A percentile compares a stretch with the other conserved stretches of the same genome.
These are phyloP conservation scores for Eidolon helvum DNA, from an alignment of 2,113 vertebrate species.

Conservation along the genomic window DNA sequence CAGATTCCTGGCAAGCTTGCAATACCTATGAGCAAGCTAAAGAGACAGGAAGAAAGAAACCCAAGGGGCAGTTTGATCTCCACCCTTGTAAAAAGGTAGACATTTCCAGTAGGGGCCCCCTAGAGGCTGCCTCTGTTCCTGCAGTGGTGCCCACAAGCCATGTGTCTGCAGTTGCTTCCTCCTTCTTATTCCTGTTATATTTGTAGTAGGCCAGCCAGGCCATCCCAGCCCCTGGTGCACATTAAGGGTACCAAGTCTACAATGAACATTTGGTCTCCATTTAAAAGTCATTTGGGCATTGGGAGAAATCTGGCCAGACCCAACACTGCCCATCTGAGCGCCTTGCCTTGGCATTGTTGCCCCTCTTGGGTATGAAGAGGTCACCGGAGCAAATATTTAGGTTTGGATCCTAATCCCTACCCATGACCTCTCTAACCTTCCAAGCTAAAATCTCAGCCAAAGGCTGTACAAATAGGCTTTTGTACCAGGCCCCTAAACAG, in stretches of 20 bases:
- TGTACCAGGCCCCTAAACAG: not conserved
- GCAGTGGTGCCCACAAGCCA: accelerated
- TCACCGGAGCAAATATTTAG: slow-evolving; percentile 18
- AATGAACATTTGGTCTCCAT: not conserved
- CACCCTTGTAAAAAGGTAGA: accelerated
- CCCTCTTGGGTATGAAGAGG: not conserved
- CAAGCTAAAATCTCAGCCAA: not conserved
- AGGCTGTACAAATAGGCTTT: not conserved
- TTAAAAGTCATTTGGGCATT: not conserved
- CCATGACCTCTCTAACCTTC: not conserved
- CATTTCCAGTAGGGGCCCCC: accelerated
- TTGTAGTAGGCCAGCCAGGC: slow-evolving; percentile 60
- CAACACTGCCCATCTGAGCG: not conserved
- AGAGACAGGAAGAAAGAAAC: accelerated
- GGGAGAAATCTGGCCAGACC: not conserved
- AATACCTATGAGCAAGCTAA: not conserved
- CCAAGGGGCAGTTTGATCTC: not conserved
- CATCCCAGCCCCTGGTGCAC: not conserved
- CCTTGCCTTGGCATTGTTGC: not conserved
- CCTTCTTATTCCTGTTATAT: slow-evolving; percentile 40
- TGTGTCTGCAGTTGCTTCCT: not conserved
- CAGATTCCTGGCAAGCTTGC: too few species aligned
- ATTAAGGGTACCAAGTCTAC: not conserved
- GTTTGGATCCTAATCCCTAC: not conserved
- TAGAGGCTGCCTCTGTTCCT: accelerated